A percentile compares a stretch with the other conserved stretches of the same genome.
These are phyloP conservation scores for Meteorus cinctellus DNA, from an alignment of 2,888 invertebrate genomes.

Conservation along the genomic window DNA sequence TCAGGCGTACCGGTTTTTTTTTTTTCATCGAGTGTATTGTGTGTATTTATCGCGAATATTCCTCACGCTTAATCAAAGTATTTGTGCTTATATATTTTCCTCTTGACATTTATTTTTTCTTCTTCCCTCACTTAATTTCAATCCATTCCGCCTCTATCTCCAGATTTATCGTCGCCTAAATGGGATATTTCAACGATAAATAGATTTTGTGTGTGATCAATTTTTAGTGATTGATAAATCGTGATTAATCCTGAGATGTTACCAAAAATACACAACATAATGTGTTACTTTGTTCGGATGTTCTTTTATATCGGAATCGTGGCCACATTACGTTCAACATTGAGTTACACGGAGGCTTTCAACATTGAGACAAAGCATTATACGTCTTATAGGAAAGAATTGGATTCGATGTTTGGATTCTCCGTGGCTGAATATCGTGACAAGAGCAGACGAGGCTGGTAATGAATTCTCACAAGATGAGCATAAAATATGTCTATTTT, in stretches of 20 bases:
- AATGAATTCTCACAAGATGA: slow-evolving; percentile 40
- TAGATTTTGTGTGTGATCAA: background rate
- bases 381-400: slow-evolving; percentile 61
- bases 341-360: slow-evolving; percentile 59
- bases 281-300: slow-evolving; percentile 37
- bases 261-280: slow-evolving; percentile 3
- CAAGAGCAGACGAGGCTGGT: slow-evolving; percentile 63
- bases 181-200: background rate
- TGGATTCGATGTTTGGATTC: slow-evolving; percentile 69
- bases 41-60: background rate
- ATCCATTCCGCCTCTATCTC: too few relatives aligned
- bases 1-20: background rate
- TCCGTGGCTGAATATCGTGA: slow-evolving; percentile 68
- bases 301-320: slow-evolving; percentile 52
- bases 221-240: background rate
- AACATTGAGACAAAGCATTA: slow-evolving; percentile 69
- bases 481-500: slow-evolving; percentile 8
- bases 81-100: background rate
- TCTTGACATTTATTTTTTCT: background rate
- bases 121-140: background rate
- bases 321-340: slow-evolving; percentile 48
- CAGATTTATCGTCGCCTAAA: background rate
- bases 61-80: background rate
- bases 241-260: background rate
- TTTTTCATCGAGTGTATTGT: background rate